A percentile compares a stretch with the other conserved stretches of the same genome.
Evolutionary conservation across 2,888 invertebrate genomes (phyloP).

Genomic region (Thymelicus acteon): DNA sequence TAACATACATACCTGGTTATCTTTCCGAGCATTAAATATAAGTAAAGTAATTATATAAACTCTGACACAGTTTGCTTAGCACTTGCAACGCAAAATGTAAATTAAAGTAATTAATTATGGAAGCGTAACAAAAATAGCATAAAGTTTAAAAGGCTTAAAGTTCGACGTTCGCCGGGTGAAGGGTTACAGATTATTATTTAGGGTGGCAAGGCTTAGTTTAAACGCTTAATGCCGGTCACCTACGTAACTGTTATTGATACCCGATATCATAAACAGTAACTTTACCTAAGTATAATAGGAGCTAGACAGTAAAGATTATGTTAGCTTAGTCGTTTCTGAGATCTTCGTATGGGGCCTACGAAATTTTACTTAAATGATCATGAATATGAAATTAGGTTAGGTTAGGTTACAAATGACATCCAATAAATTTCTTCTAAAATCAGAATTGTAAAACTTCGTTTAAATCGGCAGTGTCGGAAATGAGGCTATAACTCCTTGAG

Average conservation of each 20-base stretch:
- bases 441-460: slow-evolving; percentile 12
- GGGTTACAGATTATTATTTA: slow-evolving; percentile 57
- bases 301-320: no score
- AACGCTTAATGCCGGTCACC: slow-evolving; percentile 17
- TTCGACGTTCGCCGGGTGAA: slow-evolving; percentile 60
- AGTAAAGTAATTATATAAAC: slow-evolving; percentile 1
- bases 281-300: background rate
- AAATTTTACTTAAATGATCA: background rate
- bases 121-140: slow-evolving; percentile 18
- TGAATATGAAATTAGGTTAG: background rate
- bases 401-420: background rate
- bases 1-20: background rate
- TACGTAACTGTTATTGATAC: slow-evolving; percentile 8
- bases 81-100: slow-evolving; percentile 19
- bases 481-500: slow-evolving; percentile 18
- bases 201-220: slow-evolving; percentile 29
- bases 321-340: no score
- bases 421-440: slow-evolving; percentile 6
- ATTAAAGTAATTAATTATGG: slow-evolving; percentile 15
- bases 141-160: slow-evolving; percentile 50
- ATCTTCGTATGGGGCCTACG: no score
- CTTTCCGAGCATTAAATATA: background rate
- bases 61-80: slow-evolving; percentile 9
- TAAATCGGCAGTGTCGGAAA: slow-evolving; percentile 10
- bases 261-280: background rate